These are phyloP conservation scores for Drosophila lutescens DNA, from an alignment of 2,888 invertebrate species.

Conservation along the genomic window DNA sequence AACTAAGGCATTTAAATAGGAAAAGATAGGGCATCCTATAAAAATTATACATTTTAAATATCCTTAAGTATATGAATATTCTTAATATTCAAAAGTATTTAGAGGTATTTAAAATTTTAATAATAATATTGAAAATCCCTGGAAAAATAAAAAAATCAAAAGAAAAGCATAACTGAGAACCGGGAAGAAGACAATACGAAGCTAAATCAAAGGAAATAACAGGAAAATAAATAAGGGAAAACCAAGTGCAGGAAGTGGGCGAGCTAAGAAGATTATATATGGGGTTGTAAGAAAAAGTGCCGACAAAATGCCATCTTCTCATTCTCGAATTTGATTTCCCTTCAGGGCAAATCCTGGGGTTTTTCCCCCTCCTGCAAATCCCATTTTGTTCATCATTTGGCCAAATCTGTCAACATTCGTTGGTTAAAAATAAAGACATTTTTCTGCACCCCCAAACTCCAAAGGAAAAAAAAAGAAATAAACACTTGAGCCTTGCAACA, in stretches of 20 bases:
- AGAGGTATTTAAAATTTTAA: neutral
- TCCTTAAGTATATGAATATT: too few relatives aligned
- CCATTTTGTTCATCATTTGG: conserved; percentile 9
- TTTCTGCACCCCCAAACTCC: conserved; percentile 6
- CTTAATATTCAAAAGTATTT: too few relatives aligned
- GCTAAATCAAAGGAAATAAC: neutral
- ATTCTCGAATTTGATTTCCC: neutral
- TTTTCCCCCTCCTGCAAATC: neutral
- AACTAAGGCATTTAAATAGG: too few relatives aligned
- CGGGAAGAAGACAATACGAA: neutral
- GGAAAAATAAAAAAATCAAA: neutral
- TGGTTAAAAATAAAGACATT: conserved; percentile 30
- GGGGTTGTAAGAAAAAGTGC: neutral
- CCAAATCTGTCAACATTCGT: conserved; percentile 28
- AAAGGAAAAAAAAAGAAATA: neutral
- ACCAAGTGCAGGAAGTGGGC: neutral
- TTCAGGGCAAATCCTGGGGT: neutral
- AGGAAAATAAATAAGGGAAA: neutral
- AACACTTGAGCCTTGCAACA: conserved; percentile 26
- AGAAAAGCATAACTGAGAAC: neutral
- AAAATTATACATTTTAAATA: too few relatives aligned
- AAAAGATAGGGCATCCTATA: too few relatives aligned
- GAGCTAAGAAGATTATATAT: conserved; percentile 11
- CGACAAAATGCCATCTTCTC: conserved; percentile 4
- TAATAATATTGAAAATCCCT: too few relatives aligned